Evolutionary conservation across 2,888 invertebrate species (phyloP).

Genomic region (Neoaliturus tenellus): DNA sequence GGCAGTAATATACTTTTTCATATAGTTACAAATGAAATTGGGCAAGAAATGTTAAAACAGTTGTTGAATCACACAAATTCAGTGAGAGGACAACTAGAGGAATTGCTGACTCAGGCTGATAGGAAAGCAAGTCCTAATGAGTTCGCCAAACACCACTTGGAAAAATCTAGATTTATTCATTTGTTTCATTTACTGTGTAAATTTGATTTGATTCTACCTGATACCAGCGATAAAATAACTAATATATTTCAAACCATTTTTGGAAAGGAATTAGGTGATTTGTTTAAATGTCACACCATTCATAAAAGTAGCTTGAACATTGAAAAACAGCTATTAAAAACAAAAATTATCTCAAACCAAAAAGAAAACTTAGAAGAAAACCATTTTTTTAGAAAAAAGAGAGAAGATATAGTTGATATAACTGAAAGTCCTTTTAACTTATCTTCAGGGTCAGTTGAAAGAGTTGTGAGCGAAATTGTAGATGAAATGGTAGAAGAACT

Average conservation of each 20-base stretch:
- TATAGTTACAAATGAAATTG: not conserved
- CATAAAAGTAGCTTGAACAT: not conserved
- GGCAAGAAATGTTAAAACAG: not conserved
- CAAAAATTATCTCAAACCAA: not conserved
- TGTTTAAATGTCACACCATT: not conserved
- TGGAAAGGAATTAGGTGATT: not conserved
- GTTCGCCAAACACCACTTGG: not conserved
- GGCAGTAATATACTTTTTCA: constrained; percentile 2
- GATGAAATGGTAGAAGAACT: constrained; percentile 28
- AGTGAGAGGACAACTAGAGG: not conserved
- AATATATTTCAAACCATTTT: not conserved
- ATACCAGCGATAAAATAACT: not conserved
- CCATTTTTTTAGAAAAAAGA: not conserved
- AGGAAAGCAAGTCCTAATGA: not conserved
- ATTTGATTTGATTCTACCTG: not conserved
- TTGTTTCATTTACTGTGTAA: not conserved
- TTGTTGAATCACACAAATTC: not conserved
- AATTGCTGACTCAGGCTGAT: not conserved
- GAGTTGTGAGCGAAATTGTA: constrained; percentile 15
- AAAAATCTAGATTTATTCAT: not conserved
- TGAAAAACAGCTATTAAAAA: not conserved
- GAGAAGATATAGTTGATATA: constrained; percentile 15
- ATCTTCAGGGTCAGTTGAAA: constrained; percentile 14
- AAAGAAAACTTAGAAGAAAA: not conserved
- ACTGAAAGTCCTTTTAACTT: constrained; percentile 13